Conservation (phyloP, 2,888 invertebrate genomes). For the Calameuta idolon region DNA sequence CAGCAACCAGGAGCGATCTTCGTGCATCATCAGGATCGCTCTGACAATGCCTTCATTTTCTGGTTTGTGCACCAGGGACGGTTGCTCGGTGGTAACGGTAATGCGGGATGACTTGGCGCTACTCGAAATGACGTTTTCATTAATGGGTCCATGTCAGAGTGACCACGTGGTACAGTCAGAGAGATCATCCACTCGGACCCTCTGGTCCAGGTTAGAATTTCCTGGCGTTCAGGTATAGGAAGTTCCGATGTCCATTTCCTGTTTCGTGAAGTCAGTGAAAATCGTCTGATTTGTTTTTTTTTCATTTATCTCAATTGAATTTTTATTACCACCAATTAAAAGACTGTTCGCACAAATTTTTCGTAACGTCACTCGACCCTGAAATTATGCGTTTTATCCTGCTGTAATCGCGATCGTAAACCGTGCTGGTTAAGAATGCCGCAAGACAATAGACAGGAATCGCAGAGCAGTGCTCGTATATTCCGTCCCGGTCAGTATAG, state of each 20-base stretch:
- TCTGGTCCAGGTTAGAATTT: not conserved
- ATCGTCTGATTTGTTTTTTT: too few species aligned
- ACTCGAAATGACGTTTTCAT: not conserved
- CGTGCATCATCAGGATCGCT: not conserved
- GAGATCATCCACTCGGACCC: not conserved
- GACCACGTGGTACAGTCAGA: not conserved
- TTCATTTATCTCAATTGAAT: not conserved
- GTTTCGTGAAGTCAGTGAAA: not conserved
- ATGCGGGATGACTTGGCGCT: not conserved
- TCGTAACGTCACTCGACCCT: not conserved
- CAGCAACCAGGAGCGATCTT: not conserved
- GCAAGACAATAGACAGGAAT: not conserved
- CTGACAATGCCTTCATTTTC: slow-evolving; percentile 13
- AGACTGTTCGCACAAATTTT: not conserved
- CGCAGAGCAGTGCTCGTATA: not conserved
- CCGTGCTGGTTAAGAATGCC: not conserved
- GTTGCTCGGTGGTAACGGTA: not conserved
- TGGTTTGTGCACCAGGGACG: not conserved
- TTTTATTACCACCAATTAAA: not conserved
- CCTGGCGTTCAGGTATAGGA: not conserved
- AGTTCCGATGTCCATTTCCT: not conserved
- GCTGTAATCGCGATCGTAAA: not conserved
- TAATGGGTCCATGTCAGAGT: not conserved
- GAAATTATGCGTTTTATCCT: not conserved
- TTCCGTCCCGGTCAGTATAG: not conserved